Percentiles rank a stretch among this genome's conserved stretches.
phyloP scores from a whole-genome alignment of 2,113 vertebrate species.

The Podilymbus podiceps region DNA sequence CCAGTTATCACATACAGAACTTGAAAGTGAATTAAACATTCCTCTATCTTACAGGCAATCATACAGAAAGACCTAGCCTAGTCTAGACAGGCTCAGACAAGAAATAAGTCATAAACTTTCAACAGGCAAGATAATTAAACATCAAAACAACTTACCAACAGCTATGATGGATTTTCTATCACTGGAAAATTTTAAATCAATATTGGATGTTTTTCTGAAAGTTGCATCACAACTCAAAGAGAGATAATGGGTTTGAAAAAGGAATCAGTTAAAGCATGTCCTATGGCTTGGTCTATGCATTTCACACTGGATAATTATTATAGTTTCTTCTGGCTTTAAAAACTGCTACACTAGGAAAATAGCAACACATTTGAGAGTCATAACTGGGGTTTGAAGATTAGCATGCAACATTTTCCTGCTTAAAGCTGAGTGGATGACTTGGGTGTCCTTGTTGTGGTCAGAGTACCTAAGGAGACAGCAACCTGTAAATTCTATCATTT shows the following conservation, averaged over 20 bases:
- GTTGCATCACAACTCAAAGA: background rate
- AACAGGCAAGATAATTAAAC: background rate
- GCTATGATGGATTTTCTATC: background rate
- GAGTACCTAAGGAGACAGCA: background rate
- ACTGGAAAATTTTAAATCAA: conserved; percentile 2
- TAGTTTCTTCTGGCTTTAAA: background rate
- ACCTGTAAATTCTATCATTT: background rate
- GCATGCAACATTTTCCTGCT: background rate
- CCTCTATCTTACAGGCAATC: background rate
- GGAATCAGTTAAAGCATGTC: background rate
- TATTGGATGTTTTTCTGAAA: background rate
- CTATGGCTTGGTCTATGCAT: background rate
- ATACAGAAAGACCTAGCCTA: background rate
- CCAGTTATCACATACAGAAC: background rate
- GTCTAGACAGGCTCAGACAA: background rate
- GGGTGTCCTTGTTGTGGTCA: background rate
- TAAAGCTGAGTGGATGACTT: background rate
- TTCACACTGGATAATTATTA: background rate
- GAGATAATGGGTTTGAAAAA: background rate
- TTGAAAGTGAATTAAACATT: background rate
- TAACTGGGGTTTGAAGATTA: background rate
- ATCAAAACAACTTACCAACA: background rate
- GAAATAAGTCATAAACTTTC: background rate
- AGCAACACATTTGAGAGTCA: background rate
- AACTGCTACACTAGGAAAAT: background rate